Evolutionary conservation across 2,797 vertebrate genomes (phyloP), one percentile per base, ranked within the genome.

Genomic region (Saxicola maurus): DNA sequence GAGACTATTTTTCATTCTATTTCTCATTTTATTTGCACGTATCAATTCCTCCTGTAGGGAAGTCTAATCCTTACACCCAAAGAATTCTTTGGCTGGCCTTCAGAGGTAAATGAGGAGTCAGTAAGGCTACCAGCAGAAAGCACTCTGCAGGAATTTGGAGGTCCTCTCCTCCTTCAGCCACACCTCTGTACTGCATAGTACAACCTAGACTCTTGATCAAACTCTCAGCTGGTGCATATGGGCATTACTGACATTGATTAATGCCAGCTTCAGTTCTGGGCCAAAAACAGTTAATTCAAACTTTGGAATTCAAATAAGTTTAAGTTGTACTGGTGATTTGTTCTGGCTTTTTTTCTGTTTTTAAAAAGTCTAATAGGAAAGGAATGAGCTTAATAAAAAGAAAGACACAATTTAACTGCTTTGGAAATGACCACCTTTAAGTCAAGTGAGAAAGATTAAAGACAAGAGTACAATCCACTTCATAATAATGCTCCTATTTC

Each of bases 1-100:
- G 10, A 28, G 30, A 78, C 21, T 27, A 52, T 51, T 91, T 86
- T 74, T 82, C 56, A 62, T 55, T 46, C 56, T 30, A 14, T 59
- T 52, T 86, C 42, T 76, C 13, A 31, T 49, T 87, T 82, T 86
- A 77, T 84, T 82, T 77, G 62, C 81, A 72, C 19, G 28, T 38
- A 74, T 90, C 60, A 42, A 31, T 79, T 80, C 49, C 19, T 80
- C n/a, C 46, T 82, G 65, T 74, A 90, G 43, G 46, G 46, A 94
- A 85, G 18, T 68, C 35, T 83, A 91, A 91, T 62, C 51, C 64
- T 87, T 65, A 45, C 43, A 91, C 2, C 28, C 65, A 68, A 90
- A 91, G 61, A 81, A 66, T 31, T 60, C 78, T 66, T 91, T 93
- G 51, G 88, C 72, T 92, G 81, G 46, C 27, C n/a, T 28, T 55